Conservation (phyloP, 2,888 invertebrate genomes). For the Meiosimyza platycephala region DNA sequence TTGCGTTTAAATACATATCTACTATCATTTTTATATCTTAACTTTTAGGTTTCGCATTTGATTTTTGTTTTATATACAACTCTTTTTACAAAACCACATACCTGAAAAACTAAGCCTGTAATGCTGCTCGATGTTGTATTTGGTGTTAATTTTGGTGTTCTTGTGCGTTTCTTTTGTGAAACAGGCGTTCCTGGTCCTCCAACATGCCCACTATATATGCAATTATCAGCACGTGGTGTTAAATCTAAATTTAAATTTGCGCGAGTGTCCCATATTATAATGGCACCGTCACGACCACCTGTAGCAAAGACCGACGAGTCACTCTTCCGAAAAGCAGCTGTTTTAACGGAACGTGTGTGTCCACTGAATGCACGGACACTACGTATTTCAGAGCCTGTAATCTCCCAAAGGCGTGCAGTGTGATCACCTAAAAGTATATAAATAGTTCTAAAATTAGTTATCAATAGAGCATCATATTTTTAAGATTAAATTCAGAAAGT, state of each 20-base stretch:
- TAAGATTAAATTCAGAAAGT: too few relatives aligned
- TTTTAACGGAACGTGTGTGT: conserved; percentile 86
- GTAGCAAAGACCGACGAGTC: conserved; percentile 85
- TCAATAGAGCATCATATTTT: too few relatives aligned
- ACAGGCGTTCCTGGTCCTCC: conserved; percentile 69
- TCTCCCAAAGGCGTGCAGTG: conserved; percentile 83
- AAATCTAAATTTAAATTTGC: conserved; percentile 67
- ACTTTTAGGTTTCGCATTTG: too few relatives aligned
- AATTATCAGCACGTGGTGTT: conserved; percentile 76
- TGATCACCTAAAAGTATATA: conserved; percentile 74
- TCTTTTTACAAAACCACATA: conserved; percentile 32
- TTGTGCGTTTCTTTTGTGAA: conserved; percentile 66
- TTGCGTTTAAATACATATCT: too few relatives aligned
- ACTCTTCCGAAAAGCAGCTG: conserved; percentile 78
- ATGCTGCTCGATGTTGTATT: conserved; percentile 76
- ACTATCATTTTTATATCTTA: too few relatives aligned
- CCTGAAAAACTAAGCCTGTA: conserved; percentile 86
- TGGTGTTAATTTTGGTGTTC: conserved; percentile 67
- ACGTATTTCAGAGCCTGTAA: conserved; percentile 69
- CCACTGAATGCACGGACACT: conserved; percentile 74
- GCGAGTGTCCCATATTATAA: conserved; percentile 86
- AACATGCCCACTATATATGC: conserved; percentile 70
- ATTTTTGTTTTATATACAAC: too few relatives aligned
- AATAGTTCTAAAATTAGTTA: neutral
- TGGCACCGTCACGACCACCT: conserved; percentile 88